Evolutionary conservation across 2,888 invertebrate genomes (phyloP).

Genomic region (Diloba caeruleocephala): DNA sequence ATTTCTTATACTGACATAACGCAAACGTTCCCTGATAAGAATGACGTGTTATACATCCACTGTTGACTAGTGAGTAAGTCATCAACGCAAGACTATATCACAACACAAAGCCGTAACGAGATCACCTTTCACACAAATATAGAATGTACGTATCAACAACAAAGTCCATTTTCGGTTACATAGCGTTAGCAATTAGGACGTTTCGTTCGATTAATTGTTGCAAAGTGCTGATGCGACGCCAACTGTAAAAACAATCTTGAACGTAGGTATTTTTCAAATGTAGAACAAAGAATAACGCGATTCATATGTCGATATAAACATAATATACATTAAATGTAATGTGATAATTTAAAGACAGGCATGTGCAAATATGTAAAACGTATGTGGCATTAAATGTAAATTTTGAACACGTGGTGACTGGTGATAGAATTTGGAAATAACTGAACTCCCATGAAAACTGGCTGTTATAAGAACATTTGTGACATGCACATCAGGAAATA

Average conservation of each 20-base stretch:
- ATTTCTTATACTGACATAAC: constrained; percentile 53
- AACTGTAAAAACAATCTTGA: constrained; percentile 66
- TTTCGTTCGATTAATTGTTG: constrained; percentile 22
- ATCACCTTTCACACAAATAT: constrained; percentile 17
- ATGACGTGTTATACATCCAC: constrained; percentile 46
- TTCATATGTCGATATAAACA: constrained; percentile 12
- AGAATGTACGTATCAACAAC: constrained; percentile 9
- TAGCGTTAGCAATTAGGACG: constrained; percentile 5
- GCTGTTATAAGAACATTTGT: no score
- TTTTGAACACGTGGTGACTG: no score
- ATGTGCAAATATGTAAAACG: no score
- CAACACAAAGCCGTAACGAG: constrained; percentile 24
- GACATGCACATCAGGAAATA: no score
- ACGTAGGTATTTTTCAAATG: constrained; percentile 42
- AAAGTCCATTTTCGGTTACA: constrained; percentile 19
- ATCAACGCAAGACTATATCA: constrained; percentile 46
- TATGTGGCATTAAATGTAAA: no score
- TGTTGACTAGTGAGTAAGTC: constrained; percentile 68
- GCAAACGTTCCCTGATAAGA: constrained; percentile 54
- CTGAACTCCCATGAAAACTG: no score
- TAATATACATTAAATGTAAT: background rate
- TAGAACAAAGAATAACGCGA: constrained; percentile 41
- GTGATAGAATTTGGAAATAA: no score
- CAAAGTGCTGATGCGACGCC: constrained; percentile 56
- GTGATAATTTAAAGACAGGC: background rate